phyloP scores from a whole-genome alignment of 1,140 invertebrate genomes.

The Diachasma alloeum region DNA sequence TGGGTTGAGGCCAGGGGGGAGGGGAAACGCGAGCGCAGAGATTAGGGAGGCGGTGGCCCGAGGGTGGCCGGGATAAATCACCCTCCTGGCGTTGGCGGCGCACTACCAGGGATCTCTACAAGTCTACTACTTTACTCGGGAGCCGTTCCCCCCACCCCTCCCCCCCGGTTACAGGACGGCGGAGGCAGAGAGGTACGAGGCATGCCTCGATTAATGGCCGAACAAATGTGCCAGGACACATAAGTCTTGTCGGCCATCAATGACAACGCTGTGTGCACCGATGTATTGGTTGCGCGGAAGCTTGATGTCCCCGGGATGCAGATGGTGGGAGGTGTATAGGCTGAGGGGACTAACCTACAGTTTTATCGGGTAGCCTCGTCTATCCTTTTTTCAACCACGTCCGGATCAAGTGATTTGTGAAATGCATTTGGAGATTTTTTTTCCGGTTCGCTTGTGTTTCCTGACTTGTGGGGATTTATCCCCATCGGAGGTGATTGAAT shows the following conservation, averaged over 20 bases:
- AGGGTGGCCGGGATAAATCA: conserved; percentile 44
- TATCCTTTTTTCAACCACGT: neutral
- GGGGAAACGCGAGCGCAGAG: conserved; percentile 37
- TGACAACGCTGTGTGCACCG: neutral
- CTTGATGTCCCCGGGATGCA: neutral
- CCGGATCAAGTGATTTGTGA: conserved; percentile 2
- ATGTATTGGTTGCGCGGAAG: neutral
- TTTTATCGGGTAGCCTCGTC: neutral
- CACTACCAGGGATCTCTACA: neutral
- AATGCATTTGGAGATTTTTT: neutral
- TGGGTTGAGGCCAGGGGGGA: neutral
- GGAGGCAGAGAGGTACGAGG: neutral
- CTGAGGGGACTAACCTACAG: neutral
- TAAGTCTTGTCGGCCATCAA: conserved; percentile 18
- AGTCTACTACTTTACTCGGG: neutral
- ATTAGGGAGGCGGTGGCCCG: conserved; percentile 41
- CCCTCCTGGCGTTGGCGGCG: conserved; percentile 16
- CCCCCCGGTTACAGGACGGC: neutral
- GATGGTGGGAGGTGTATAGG: neutral
- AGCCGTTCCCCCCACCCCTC: neutral
- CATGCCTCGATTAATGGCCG: conserved; percentile 42
- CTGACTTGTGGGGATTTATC: neutral
- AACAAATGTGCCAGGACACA: conserved; percentile 45
- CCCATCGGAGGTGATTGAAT: neutral
- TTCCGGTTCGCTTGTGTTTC: neutral